phyloP scores from a whole-genome alignment of 2,113 vertebrate genomes.

The Rhabdornis inornatus region DNA sequence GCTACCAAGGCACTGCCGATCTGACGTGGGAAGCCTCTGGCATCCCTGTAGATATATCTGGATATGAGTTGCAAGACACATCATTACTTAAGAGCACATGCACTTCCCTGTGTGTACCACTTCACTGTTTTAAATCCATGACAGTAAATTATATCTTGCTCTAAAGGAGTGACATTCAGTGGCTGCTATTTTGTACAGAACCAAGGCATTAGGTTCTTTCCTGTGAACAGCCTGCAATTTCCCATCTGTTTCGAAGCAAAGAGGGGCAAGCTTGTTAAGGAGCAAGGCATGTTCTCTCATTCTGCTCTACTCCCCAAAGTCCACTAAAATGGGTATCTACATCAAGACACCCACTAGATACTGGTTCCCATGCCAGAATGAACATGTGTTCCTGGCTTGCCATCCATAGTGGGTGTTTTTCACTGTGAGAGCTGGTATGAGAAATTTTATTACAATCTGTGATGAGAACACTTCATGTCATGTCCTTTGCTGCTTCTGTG shows the following conservation, averaged over 20 bases:
- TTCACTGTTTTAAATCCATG: neutral
- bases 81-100: neutral
- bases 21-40: neutral
- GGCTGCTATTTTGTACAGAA: neutral
- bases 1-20: neutral
- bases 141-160: neutral
- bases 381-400: neutral
- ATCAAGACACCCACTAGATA: neutral
- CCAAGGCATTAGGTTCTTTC: neutral
- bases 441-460: neutral
- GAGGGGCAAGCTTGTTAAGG: neutral
- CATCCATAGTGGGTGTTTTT: neutral
- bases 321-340: neutral
- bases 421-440: neutral
- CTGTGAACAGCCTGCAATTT: neutral
- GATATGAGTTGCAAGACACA: rapidly evolving
- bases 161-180: neutral
- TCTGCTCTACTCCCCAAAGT: neutral
- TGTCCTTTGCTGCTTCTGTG: neutral
- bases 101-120: neutral
- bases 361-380: neutral
- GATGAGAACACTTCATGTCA: neutral
- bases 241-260: neutral
- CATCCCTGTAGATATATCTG: neutral
- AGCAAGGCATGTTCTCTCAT: neutral